Base-by-base conservation (phyloP, 2,113 vertebrate genomes). In the Thunnus maccoyii region DNA sequence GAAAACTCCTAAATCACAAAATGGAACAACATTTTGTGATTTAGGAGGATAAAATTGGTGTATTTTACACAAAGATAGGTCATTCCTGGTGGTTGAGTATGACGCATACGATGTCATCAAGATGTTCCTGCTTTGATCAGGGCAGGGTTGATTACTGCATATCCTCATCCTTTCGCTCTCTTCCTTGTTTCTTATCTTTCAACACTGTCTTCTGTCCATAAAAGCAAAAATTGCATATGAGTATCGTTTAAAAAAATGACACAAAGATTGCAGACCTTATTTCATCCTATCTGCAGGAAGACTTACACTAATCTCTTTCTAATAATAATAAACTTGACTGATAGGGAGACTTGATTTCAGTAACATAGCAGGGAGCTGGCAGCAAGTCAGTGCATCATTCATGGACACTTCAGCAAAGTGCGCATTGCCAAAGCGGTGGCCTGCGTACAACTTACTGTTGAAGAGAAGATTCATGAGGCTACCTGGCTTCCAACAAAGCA, bases 41-140 rank as follows among this genome's bases (percentile, higher is more conserved):
- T 81, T 81, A 84, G 44, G 62, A 51, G 52, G 72, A 70, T 36
- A 14, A 57, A 74, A 81, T 48, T 87, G 44, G 9, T 16, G 48
- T 41, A 36, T 65, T 72, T 58, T 52, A 10, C 61, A 72, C 60
- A 82, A 65, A 71, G 69, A 74, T 7, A 0, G 41, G 18, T 15
- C 60, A 22, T 44, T 30, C 9, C 17, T 62, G 67, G 75, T 86
- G 73, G 65, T 84, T 27, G 58, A 69, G 67, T 61, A 22, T 70
- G 72, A 77, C 12, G 47, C 83, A 82, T 1, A 85, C 32, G 46
- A 73, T 84, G 71, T 57, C 78, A 84, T 66, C 78, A 79, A 46
- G 10, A 84, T 51, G 72, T 76, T 74, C 66, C 14, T 52, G 55
- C 10, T 70, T 73, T 64, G 14, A 44, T 68, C 50, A 82, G 27